phyloP scores from a whole-genome alignment of 2,888 invertebrate species.

The Himalopsyche japonica region DNA sequence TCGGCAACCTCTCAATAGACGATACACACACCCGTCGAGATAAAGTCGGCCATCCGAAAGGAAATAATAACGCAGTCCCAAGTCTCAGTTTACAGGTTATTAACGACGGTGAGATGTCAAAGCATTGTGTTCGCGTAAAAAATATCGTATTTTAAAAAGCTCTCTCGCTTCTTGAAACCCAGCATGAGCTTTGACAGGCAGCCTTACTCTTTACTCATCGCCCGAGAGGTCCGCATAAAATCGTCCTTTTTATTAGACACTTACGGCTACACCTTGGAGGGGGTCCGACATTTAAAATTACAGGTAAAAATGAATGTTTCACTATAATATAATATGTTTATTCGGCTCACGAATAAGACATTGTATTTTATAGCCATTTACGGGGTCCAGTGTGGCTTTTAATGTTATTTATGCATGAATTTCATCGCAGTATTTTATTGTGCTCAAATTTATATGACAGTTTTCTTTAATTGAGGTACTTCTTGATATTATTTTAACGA shows the following conservation, averaged over 20 bases:
- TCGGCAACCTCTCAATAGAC: not conserved
- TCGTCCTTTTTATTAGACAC: slow-evolving; percentile 24
- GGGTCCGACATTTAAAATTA: slow-evolving; percentile 27
- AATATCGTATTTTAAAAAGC: slow-evolving; percentile 32
- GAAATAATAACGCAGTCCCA: not conserved
- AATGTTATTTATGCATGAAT: slow-evolving; percentile 13
- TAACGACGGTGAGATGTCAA: slow-evolving; percentile 25
- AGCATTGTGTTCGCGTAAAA: slow-evolving; percentile 20
- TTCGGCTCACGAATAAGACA: slow-evolving; percentile 29
- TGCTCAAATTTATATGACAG: slow-evolving; percentile 9
- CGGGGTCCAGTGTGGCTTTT: slow-evolving; percentile 13
- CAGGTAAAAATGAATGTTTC: slow-evolving; percentile 21
- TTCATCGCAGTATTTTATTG: slow-evolving; percentile 3
- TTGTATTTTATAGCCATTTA: slow-evolving; percentile 33
- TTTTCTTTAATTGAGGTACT: slow-evolving; percentile 9
- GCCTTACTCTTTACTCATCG: not conserved
- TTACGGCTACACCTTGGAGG: slow-evolving; percentile 12
- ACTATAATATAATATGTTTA: slow-evolving; percentile 17
- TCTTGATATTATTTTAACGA: not conserved
- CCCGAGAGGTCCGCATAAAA: slow-evolving; percentile 11
- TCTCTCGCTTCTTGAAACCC: slow-evolving; percentile 1
- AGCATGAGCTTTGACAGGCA: slow-evolving; percentile 2
- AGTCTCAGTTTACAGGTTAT: slow-evolving; percentile 22
- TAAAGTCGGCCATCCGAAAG: not conserved
- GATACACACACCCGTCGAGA: not conserved